Evolutionary conservation across 1,140 invertebrate species (phyloP), one percentile per base, ranked within the genome.

Genomic region (Megathymus violae): DNA sequence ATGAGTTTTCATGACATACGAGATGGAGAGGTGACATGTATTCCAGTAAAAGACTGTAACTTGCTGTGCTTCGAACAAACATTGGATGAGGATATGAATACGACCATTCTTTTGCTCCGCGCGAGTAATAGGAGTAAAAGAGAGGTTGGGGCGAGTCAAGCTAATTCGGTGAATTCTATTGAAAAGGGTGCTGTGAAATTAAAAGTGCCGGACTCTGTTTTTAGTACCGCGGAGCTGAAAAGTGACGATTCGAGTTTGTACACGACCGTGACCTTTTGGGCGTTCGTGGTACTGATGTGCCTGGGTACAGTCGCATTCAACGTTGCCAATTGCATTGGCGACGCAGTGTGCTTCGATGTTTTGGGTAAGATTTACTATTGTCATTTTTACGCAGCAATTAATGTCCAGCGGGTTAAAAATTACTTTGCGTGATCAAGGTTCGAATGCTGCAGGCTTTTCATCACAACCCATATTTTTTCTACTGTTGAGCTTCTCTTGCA

Each of bases 321-420:
- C 80, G 95, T 96, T 0, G 92, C 93, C 13, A 96, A 96, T 71
- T 95, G 94, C 51, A 94, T 96, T 17, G 95, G 94, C 27, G 96
- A 96, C 88, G 95, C 95, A 15, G 94, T 96, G 50, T 96, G 95
- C 84, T 97, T 96, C 76, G 95, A 96, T 87, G 90, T 96, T 36
- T 92, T 97, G 38, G 95, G 95, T 94, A 91, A 92, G 81, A 74
- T 63, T 9, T 71, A n/a, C n/a, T n/a, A n/a, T n/a, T n/a, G n/a
- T n/a, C n/a, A n/a, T n/a, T n/a, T n/a, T n/a, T n/a, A n/a, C n/a
- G n/a, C n/a, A n/a, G n/a, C n/a, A n/a, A n/a, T n/a, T n/a, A n/a
- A n/a, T n/a, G n/a, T n/a, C n/a, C n/a, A n/a, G n/a, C n/a, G n/a
- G n/a, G n/a, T n/a, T n/a, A n/a, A n/a, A n/a, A n/a, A n/a, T n/a